phyloP scores from a whole-genome alignment of 1,140 invertebrate species.

The Aphelenchoides fujianensis region DNA sequence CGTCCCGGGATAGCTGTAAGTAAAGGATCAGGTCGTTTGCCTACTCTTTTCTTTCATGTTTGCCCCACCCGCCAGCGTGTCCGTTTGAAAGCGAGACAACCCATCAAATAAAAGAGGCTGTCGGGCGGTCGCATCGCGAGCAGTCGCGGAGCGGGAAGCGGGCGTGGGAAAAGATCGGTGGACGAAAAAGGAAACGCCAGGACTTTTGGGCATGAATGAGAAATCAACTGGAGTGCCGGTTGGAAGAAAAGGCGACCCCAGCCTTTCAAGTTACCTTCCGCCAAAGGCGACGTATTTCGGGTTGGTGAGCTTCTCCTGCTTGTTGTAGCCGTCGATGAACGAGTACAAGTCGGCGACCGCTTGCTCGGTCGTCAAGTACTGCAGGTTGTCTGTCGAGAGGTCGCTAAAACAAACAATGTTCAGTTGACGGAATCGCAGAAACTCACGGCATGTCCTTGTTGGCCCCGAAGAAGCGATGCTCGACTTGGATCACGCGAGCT shows the following conservation, averaged over 20 bases:
- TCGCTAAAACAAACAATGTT: slow-evolving; percentile 12
- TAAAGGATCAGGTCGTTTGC: neutral
- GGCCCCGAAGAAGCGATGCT: slow-evolving; percentile 32
- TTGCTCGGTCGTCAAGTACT: slow-evolving; percentile 33
- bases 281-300: slow-evolving; percentile 35
- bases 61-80: too few species aligned
- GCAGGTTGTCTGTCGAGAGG: slow-evolving; percentile 3
- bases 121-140: too few species aligned
- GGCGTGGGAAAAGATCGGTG: neutral
- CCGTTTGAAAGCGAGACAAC: too few species aligned
- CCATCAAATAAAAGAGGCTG: too few species aligned
- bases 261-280: slow-evolving; percentile 26
- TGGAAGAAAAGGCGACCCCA: slow-evolving; percentile 5
- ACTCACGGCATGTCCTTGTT: slow-evolving; percentile 23
- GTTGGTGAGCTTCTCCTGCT: slow-evolving; percentile 25
- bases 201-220: too few species aligned
- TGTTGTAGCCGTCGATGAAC: slow-evolving; percentile 26
- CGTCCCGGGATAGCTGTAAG: slow-evolving; percentile 22
- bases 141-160: too few species aligned
- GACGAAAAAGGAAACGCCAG: too few species aligned
- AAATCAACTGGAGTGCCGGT: too few species aligned
- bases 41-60: too few species aligned
- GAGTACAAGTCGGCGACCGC: slow-evolving; percentile 22
- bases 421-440: neutral
- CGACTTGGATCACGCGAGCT: slow-evolving; percentile 33